Evolutionary conservation across 2,113 vertebrate species (phyloP).

Genomic region (Coptodon rendalli): DNA sequence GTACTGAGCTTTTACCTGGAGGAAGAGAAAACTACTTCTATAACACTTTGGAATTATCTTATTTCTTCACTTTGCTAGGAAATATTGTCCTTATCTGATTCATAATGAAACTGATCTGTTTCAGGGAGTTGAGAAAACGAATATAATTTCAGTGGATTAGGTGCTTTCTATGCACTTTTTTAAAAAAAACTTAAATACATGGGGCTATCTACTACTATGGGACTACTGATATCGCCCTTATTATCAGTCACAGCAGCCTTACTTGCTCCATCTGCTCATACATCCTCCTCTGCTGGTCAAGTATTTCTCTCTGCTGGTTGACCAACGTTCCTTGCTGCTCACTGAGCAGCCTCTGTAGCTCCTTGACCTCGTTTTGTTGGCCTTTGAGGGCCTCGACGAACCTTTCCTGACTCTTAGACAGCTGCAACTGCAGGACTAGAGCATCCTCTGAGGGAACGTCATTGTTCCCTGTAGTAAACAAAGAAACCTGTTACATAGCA

Average conservation of each 20-base stretch:
- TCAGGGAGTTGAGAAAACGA: not conserved
- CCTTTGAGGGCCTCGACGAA: constrained; percentile 76
- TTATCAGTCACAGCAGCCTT: not conserved
- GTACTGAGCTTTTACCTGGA: constrained; percentile 77
- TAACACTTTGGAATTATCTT: not conserved
- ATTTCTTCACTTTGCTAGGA: not conserved
- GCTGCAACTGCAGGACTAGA: constrained; percentile 78
- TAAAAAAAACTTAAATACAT: fast-evolving
- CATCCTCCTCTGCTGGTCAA: constrained; percentile 82
- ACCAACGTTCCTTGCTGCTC: constrained; percentile 76
- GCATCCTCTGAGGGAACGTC: constrained; percentile 82
- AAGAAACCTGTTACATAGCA: not conserved
- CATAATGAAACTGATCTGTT: not conserved
- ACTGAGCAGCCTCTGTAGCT: constrained; percentile 76
- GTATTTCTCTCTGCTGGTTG: constrained; percentile 78
- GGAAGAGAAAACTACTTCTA: not conserved
- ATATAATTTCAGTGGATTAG: not conserved
- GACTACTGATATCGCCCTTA: not conserved
- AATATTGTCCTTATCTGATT: not conserved
- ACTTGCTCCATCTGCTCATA: constrained; percentile 81
- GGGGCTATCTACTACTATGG: not conserved
- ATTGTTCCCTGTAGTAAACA: constrained; percentile 69
- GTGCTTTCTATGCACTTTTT: not conserved
- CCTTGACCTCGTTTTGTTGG: constrained; percentile 76
- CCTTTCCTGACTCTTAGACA: constrained; percentile 81